Evolutionary conservation across 2,888 invertebrate genomes (phyloP).

Genomic region (Zygothrica quintamaculata): DNA sequence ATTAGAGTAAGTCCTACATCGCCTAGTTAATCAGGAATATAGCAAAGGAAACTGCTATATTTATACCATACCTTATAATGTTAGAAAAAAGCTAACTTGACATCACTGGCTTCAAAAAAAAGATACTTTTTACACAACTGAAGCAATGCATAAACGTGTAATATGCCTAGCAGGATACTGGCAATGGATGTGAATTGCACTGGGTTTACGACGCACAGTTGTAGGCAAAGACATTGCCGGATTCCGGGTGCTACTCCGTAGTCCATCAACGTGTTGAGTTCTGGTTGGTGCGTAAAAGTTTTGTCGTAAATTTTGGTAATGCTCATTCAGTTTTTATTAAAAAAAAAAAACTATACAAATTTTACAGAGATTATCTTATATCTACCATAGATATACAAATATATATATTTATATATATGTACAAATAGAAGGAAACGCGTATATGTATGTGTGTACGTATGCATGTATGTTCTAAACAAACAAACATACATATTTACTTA

Average conservation of each 20-base stretch:
- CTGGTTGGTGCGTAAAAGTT: constrained; percentile 59
- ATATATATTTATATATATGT: constrained; percentile 50
- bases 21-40: too few species aligned
- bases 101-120: neutral
- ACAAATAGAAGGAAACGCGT: constrained; percentile 21
- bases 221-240: constrained; percentile 13
- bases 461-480: neutral
- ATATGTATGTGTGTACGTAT: neutral
- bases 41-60: too few species aligned
- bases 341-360: constrained; percentile 80
- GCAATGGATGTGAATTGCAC: constrained; percentile 18
- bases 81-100: neutral
- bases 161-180: constrained; percentile 15
- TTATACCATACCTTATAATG: too few species aligned
- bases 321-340: constrained; percentile 63
- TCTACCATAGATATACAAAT: constrained; percentile 57
- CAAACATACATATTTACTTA: constrained; percentile 7
- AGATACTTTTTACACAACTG: neutral
- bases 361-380: constrained; percentile 74
- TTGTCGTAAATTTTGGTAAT: constrained; percentile 65
- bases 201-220: constrained; percentile 40
- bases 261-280: constrained; percentile 73
- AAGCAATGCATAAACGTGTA: constrained; percentile 2
- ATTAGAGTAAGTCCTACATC: too few species aligned
- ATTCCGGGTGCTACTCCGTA: constrained; percentile 30